Percentiles rank a stretch among this genome's conserved stretches.
phyloP scores from a whole-genome alignment of 2,888 invertebrate genomes.

The Pristionchus entomophagus region DNA sequence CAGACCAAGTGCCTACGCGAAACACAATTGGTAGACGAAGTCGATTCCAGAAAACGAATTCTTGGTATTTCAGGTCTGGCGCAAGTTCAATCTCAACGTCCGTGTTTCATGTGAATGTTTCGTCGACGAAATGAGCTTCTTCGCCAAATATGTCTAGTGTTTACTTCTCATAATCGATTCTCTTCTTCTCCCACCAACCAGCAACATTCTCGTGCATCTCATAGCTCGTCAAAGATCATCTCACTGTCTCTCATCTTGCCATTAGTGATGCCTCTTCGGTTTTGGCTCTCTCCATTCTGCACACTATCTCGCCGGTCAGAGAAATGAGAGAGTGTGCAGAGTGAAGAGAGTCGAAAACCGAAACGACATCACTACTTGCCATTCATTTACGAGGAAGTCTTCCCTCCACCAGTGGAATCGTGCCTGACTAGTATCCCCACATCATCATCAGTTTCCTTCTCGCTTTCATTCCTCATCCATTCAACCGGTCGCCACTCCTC shows the following conservation, averaged over 20 bases:
- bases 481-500: neutral
- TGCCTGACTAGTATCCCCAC: neutral
- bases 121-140: slow-evolving; percentile 76
- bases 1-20: too few relatives aligned
- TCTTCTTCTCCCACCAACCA: neutral
- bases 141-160: slow-evolving; percentile 75
- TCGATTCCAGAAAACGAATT: too few relatives aligned
- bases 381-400: too few relatives aligned
- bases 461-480: neutral
- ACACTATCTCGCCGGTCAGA: too few relatives aligned
- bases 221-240: neutral
- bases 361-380: too few relatives aligned
- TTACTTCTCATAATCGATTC: neutral
- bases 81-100: slow-evolving; percentile 75
- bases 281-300: too few relatives aligned
- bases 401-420: neutral
- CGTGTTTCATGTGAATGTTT: slow-evolving; percentile 76
- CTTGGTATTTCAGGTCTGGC: slow-evolving; percentile 70
- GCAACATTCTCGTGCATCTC: neutral
- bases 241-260: neutral
- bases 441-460: neutral
- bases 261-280: too few relatives aligned
- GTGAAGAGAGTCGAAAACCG: too few relatives aligned
- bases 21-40: too few relatives aligned
- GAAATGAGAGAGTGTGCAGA: too few relatives aligned